These are phyloP conservation scores for Acropora tenuis DNA, from an alignment of 64 coral and sea anemone genomes.

Conservation along the genomic window DNA sequence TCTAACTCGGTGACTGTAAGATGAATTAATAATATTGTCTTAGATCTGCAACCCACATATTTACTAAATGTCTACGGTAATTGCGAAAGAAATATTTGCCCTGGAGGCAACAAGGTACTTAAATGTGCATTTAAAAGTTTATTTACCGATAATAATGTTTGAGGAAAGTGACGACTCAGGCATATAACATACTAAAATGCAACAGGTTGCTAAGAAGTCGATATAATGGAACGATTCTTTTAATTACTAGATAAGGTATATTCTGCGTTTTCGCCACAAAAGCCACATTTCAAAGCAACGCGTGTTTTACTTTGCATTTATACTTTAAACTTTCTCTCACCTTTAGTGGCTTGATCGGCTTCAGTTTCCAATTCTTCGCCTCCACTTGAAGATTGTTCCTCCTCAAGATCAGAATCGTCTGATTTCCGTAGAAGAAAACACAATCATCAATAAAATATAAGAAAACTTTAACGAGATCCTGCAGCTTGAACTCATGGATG, in stretches of 20 bases:
- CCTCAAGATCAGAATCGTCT: slow-evolving; percentile 27
- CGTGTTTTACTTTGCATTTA: no score
- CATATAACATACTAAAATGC: not conserved
- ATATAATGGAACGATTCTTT: not conserved
- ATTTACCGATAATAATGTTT: not conserved
- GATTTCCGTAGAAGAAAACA: not conserved
- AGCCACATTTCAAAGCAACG: no score
- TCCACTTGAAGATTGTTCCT: slow-evolving; percentile 5
- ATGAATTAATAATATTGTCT: not conserved
- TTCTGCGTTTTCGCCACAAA: no score
- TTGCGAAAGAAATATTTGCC: not conserved
- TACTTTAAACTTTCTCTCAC: not conserved
- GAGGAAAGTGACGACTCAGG: not conserved
- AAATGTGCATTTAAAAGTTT: not conserved
- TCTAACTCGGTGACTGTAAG: not conserved
- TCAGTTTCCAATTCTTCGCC: slow-evolving; percentile 24
- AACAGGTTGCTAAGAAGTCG: not conserved
- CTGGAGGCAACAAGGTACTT: not conserved
- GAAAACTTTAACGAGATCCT: no score
- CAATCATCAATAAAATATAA: not conserved
- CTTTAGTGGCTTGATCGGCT: slow-evolving; percentile 11
- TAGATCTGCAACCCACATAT: not conserved
- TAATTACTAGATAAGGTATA: not conserved
- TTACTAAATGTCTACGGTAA: not conserved
- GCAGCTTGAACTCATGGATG: not conserved